Evolutionary conservation across 2,888 invertebrate species (phyloP), one percentile per base, ranked within the genome.

Genomic region (Ophraella communa): DNA sequence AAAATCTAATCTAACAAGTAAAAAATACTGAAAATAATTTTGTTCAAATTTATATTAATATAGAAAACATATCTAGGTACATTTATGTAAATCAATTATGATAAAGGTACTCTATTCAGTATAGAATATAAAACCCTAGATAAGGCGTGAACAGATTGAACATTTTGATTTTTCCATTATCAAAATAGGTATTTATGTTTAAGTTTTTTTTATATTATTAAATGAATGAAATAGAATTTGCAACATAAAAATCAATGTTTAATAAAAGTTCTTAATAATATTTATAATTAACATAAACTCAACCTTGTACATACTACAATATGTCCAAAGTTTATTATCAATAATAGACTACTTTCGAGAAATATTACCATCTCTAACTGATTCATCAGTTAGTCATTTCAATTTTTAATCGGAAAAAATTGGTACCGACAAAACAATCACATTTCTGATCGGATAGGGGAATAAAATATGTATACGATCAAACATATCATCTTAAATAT

Each of bases 311-410:
- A 30, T n/a, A n/a, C n/a, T n/a, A n/a, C n/a, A n/a, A n/a, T n/a
- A n/a, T 10, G 30, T 3, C 30, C 11, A 2, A 10, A 30, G 11
- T 30, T 30, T 10, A 30, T 30, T 30, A 30, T 11, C 11, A 30
- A 30, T 11, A 30, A 30, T 30, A n/a, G n/a, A 10, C 11, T 11
- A 14, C 3, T 11, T n/a, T n/a, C 14, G 11, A 10, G 21, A 45
- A 5, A 44, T 45, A 11, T 21, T 21, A 21, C 20, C 10, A 11
- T 21, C 21, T 3, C 10, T 10, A 45, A 11, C 45, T 45, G 45
- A 45, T 21, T 45, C 45, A 45, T 45, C 45, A 45, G 21, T 45
- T 45, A 45, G 20, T 4, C 45, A 45, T n/a, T 45, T 45, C 11
- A 20, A 42, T 11, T 21, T 10, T 10, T 21, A 45, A 45, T n/a